phyloP scores from a whole-genome alignment of 1,140 invertebrate genomes.

The Latrodectus geometricus region DNA sequence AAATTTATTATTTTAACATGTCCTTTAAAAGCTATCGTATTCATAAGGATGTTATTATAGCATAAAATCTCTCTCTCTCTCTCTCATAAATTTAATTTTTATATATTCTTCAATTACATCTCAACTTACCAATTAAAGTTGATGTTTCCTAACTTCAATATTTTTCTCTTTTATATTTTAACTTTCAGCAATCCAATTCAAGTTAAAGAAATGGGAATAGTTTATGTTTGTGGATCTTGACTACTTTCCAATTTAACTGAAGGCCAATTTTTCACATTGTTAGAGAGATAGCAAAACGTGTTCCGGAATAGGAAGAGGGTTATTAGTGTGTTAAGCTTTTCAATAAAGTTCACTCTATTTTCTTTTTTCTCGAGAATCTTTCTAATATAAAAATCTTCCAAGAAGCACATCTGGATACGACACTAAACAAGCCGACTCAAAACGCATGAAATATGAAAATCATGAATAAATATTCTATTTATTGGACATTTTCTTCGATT shows the following conservation, averaged over 20 bases:
- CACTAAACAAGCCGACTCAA: not conserved
- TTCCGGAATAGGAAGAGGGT: not conserved
- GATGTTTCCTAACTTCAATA: too few relatives aligned
- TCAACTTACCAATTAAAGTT: too few relatives aligned
- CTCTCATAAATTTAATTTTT: too few relatives aligned
- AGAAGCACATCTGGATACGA: not conserved
- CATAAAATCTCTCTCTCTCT: too few relatives aligned
- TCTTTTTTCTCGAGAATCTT: not conserved
- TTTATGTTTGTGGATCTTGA: not conserved
- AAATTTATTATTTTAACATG: too few relatives aligned
- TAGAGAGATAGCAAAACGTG: not conserved
- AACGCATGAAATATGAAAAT: not conserved
- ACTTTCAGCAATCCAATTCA: too few relatives aligned
- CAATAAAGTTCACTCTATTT: not conserved
- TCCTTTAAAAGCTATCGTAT: too few relatives aligned
- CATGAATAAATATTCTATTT: conserved; percentile 21
- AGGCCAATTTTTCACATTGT: not conserved
- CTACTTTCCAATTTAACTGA: not conserved
- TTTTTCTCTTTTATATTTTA: too few relatives aligned
- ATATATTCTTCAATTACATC: too few relatives aligned
- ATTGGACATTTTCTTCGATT: not conserved
- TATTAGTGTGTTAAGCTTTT: not conserved
- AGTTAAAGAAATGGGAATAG: too few relatives aligned
- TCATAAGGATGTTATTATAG: too few relatives aligned
- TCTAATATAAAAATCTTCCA: not conserved